Conservation (phyloP, 2,797 vertebrate genomes). For the Pachyuromys duprasi region DNA sequence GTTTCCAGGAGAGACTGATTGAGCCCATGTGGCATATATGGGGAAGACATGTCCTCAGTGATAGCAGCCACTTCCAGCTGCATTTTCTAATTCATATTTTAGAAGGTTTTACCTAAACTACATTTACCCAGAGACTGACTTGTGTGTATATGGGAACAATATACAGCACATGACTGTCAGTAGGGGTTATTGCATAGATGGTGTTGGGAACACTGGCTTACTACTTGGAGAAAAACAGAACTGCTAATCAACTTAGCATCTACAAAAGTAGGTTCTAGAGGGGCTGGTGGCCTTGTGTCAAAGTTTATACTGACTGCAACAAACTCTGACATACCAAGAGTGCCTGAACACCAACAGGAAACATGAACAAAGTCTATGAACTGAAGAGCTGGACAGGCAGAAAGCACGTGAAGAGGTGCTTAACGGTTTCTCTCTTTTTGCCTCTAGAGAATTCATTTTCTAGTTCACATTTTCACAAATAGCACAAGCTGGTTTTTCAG, state of each 20-base stretch:
- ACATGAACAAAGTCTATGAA: not conserved
- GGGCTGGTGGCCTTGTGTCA: not conserved
- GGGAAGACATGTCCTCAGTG: not conserved
- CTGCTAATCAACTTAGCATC: not conserved
- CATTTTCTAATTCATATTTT: not conserved
- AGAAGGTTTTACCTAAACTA: not conserved
- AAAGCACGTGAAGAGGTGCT: not conserved
- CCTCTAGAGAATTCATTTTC: not conserved
- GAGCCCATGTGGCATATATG: not conserved
- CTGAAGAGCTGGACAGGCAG: not conserved
- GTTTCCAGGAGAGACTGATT: not conserved
- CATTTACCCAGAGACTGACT: not conserved
- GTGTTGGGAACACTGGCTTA: not conserved
- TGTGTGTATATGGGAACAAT: not conserved
- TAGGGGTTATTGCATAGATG: not conserved
- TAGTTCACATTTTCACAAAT: not conserved
- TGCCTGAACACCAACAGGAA: not conserved
- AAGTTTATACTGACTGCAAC: constrained; percentile 6
- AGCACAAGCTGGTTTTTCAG: not conserved
- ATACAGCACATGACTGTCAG: not conserved
- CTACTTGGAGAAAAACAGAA: not conserved
- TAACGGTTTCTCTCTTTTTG: not conserved
- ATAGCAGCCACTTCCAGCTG: not conserved
- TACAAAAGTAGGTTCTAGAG: not conserved
- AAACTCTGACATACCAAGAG: not conserved